Evolutionary conservation across 2,113 vertebrate species (phyloP).

Genomic region (Anseranas semipalmata): DNA sequence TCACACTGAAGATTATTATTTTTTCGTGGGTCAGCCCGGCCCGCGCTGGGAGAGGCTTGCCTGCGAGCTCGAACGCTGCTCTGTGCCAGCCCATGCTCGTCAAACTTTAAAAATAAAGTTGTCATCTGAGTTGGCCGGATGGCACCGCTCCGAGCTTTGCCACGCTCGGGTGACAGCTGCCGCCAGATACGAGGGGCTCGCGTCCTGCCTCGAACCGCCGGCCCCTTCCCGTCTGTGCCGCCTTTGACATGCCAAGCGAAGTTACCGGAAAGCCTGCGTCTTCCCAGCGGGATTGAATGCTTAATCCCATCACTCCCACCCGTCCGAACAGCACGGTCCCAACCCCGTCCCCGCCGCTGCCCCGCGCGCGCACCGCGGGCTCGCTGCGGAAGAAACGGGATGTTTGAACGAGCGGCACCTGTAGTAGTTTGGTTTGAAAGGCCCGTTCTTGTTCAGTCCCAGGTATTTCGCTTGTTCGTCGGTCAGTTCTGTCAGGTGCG

Average conservation of each 20-base stretch:
- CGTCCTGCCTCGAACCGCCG: background rate
- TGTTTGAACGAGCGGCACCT: conserved; percentile 72
- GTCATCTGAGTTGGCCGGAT: background rate
- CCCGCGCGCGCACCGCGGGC: rapidly evolving
- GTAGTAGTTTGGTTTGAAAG: conserved; percentile 99
- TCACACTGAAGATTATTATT: rapidly evolving
- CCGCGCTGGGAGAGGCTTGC: background rate
- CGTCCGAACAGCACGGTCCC: too few species aligned
- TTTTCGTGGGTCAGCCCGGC: background rate
- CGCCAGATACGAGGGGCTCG: background rate
- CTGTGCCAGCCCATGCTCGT: background rate
- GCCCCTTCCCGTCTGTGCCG: background rate
- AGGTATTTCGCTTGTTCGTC: conserved; percentile 98
- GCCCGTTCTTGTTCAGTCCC: conserved; percentile 97
- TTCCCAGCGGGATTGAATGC: background rate
- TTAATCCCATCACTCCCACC: too few species aligned
- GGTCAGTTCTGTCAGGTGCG: conserved; percentile 93
- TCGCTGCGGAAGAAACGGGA: rapidly evolving
- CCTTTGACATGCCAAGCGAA: rapidly evolving
- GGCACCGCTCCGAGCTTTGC: background rate
- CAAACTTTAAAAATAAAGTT: background rate
- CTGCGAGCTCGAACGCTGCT: rapidly evolving
- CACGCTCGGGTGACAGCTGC: conserved; percentile 10
- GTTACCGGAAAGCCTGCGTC: rapidly evolving
- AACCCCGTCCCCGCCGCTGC: rapidly evolving